phyloP scores from a whole-genome alignment of 2,888 invertebrate species.

The Serripes groenlandicus region DNA sequence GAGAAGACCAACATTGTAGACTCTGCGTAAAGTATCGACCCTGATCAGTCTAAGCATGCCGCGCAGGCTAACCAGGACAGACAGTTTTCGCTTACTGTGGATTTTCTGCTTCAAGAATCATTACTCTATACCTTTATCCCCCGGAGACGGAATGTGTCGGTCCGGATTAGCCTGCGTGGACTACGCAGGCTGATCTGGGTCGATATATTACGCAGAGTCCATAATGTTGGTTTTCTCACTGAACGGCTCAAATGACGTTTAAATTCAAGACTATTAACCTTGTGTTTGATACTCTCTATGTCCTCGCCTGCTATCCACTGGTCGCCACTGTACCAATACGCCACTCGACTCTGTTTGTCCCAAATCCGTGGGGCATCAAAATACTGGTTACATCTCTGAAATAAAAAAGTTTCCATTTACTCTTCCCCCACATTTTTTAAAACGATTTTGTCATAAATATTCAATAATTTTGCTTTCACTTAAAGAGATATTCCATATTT shows the following conservation, averaged over 20 bases:
- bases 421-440: too few relatives aligned
- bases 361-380: conserved; percentile 58
- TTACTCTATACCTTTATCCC: too few relatives aligned
- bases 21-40: too few relatives aligned
- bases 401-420: too few relatives aligned
- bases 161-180: neutral
- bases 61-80: too few relatives aligned
- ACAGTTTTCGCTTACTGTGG: too few relatives aligned
- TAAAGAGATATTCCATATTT: too few relatives aligned
- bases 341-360: conserved; percentile 56
- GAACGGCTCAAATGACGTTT: neutral
- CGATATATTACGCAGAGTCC: neutral
- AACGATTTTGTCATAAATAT: too few relatives aligned
- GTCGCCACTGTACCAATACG: conserved; percentile 62
- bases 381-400: conserved; percentile 59
- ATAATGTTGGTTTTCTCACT: neutral
- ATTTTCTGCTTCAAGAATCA: too few relatives aligned
- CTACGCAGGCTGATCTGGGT: neutral
- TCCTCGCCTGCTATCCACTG: conserved; percentile 71
- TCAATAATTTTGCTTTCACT: too few relatives aligned
- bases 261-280: conserved; percentile 57
- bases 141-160: neutral
- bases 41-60: too few relatives aligned
- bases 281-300: conserved; percentile 62
- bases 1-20: too few relatives aligned